Conservation (phyloP, 2,888 invertebrate genomes). For the Polydesmus complanatus region DNA sequence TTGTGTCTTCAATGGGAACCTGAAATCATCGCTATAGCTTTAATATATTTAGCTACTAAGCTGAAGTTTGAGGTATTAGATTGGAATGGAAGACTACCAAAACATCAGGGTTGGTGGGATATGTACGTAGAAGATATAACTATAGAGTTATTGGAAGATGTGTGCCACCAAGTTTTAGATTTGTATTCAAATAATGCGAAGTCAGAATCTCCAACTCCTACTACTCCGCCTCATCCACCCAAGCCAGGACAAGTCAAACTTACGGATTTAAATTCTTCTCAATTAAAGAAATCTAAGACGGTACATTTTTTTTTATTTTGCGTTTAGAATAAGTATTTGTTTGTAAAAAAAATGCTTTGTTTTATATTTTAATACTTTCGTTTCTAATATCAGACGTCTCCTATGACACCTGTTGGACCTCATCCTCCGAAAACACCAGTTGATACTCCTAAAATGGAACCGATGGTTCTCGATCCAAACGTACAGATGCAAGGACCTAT, state of each 20-base stretch:
- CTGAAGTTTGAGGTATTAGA: constrained; percentile 88
- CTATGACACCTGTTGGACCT: too few species aligned
- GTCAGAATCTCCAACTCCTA: constrained; percentile 38
- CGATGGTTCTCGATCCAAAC: too few species aligned
- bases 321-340: too few species aligned
- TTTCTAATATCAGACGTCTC: too few species aligned
- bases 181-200: constrained; percentile 61
- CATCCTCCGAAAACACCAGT: too few species aligned
- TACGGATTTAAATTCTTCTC: too few species aligned
- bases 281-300: not conserved
- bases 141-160: constrained; percentile 87
- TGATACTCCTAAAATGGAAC: too few species aligned
- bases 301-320: too few species aligned
- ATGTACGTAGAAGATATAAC: constrained; percentile 92
- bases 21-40: constrained; percentile 90
- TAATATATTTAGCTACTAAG: constrained; percentile 93
- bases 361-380: too few species aligned
- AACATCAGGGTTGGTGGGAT: constrained; percentile 91
- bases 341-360: too few species aligned
- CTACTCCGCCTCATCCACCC: constrained; percentile 11
- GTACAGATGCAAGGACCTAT: too few species aligned
- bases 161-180: constrained; percentile 85
- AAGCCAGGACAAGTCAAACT: too few species aligned
- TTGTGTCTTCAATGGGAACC: constrained; percentile 97
- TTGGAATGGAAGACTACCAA: constrained; percentile 65